Percentiles rank a stretch among this genome's conserved stretches.
Evolutionary conservation across 2,113 vertebrate species (phyloP).

Genomic region (Plecotus auritus): DNA sequence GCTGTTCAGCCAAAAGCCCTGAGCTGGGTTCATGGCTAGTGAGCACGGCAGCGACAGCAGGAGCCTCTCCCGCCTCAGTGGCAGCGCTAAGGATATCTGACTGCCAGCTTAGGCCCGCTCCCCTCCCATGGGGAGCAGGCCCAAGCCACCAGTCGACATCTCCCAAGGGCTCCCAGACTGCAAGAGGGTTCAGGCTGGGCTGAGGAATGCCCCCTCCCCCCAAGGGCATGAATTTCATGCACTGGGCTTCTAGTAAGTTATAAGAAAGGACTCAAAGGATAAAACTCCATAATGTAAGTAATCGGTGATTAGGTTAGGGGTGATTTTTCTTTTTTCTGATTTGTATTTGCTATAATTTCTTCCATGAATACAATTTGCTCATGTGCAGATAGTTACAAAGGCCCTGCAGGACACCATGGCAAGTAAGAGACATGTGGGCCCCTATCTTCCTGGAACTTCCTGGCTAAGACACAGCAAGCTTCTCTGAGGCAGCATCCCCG

Average conservation of each 20-base stretch:
- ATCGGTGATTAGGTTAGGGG: neutral
- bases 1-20: no score
- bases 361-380: neutral
- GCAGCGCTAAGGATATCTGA: no score
- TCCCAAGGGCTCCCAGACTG: no score
- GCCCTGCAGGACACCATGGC: neutral
- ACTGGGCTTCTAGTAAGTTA: neutral
- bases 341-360: neutral
- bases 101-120: no score
- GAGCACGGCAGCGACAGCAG: no score
- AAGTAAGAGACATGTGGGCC: neutral
- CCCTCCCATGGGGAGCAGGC: no score
- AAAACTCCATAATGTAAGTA: neutral
- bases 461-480: neutral
- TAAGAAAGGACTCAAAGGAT: neutral
- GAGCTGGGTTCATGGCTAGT: no score
- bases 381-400: neutral
- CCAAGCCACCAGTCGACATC: no score
- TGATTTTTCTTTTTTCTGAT: neutral
- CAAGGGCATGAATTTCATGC: no score
- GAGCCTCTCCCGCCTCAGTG: rapidly evolving
- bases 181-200: no score
- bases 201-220: no score
- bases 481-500: neutral
- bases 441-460: neutral